Base-by-base conservation (phyloP, 1,140 invertebrate species). In the Camponotus floridanus region DNA sequence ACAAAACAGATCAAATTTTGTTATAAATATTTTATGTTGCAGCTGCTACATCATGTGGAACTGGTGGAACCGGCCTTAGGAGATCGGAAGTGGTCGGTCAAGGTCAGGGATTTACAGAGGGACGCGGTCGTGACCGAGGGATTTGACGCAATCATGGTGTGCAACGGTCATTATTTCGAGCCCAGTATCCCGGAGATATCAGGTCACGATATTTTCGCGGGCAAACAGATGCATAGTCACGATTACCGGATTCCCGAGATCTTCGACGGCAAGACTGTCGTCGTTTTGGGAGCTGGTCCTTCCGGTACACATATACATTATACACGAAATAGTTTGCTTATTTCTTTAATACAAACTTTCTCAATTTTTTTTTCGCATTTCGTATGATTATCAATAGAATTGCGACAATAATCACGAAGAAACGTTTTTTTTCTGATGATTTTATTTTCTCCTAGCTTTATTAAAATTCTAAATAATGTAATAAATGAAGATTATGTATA, bases 251-350 rank as follows among this genome's bases (percentile, higher is more conserved):
- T 95, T 6, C 97, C 97, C 0, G 96, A 97, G 21, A 89, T 94
- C 6, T 99, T 97, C 92, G 89, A 92, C 55, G 96, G 94, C 81
- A 96, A 97, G 91, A 95, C 90, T 5, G 98, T 99, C 0, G 94
- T 98, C 0, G 96, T 99, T 36, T 94, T 99, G 45, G 98, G 98
- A 7, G 98, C 97, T 64, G 98, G 98, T 21, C 97, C 98, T 11
- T 99, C 98, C 18, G 98, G 98, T 90, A 93, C 94, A 57, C 76
- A 33, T 26, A 11, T 2, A 73, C 3, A 11, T 71, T 33, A 73
- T 18, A 42, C n/a, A 2, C 59, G 36, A 26, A 31, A 26, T 45
- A 15, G 2, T 2, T 39, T 26, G 26, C 55, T 31, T 36, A 55
- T 61, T 67, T 67, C 62, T 31, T 42, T 48, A 74, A 74, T 11